Conservation (phyloP, 2,888 invertebrate genomes). For the Oxystoma pomonae region DNA sequence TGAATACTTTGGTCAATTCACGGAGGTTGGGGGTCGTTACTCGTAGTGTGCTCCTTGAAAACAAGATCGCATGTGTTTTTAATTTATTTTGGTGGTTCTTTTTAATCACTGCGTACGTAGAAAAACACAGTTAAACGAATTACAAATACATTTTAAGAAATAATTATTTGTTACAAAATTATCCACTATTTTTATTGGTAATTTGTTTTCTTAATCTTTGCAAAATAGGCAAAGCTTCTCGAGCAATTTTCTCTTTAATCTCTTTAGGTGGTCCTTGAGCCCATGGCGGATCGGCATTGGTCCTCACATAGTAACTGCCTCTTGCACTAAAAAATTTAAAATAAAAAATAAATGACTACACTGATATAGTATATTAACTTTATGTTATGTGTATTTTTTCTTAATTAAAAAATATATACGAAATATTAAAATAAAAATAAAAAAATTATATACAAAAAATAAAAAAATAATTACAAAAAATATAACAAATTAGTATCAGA, state of each 20-base stretch:
- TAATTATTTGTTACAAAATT: too few relatives aligned
- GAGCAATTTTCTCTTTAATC: slow-evolving; percentile 24
- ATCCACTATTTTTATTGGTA: background rate
- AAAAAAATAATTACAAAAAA: slow-evolving; percentile 1
- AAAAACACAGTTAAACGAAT: too few relatives aligned
- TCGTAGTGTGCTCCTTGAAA: too few relatives aligned
- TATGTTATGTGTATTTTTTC: too few relatives aligned
- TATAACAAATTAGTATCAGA: slow-evolving; percentile 6
- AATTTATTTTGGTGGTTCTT: too few relatives aligned
- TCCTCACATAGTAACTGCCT: slow-evolving; percentile 84
- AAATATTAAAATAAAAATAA: too few relatives aligned
- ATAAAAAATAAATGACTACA: background rate
- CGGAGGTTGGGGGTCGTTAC: too few relatives aligned
- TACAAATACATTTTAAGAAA: too few relatives aligned
- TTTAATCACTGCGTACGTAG: too few relatives aligned
- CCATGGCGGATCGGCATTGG: slow-evolving; percentile 78
- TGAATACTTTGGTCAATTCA: too few relatives aligned
- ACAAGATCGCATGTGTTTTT: too few relatives aligned
- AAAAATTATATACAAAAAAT: slow-evolving; percentile 31
- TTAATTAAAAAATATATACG: too few relatives aligned
- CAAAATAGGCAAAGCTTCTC: slow-evolving; percentile 16
- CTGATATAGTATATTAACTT: background rate
- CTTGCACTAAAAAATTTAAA: slow-evolving; percentile 59
- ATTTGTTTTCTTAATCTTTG: slow-evolving; percentile 7
- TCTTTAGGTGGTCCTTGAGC: slow-evolving; percentile 59